Conservation (phyloP, 2,113 vertebrate species). For the Eublepharis macularius region DNA sequence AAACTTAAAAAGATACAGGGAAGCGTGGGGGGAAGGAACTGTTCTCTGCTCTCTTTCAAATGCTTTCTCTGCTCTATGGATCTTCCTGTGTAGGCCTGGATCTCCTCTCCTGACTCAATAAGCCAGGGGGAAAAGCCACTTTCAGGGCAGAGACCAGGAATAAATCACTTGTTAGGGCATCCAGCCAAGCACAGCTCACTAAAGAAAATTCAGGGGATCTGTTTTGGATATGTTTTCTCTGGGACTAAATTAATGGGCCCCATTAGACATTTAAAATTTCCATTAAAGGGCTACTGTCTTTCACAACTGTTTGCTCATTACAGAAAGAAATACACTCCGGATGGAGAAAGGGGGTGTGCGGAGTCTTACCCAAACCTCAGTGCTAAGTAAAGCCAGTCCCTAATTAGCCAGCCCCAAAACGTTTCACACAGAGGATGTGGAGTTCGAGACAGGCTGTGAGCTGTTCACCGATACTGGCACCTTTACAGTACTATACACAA, state of each 20-base stretch:
- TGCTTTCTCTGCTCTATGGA: not conserved
- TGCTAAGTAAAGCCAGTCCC: not conserved
- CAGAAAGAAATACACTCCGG: not conserved
- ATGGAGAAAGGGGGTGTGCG: not conserved
- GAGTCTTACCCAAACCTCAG: conserved; percentile 12
- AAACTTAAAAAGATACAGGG: conserved; percentile 26
- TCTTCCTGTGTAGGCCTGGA: not conserved
- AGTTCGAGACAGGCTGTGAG: conserved; percentile 14
- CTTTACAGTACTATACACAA: conserved; percentile 5
- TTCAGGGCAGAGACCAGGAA: not conserved
- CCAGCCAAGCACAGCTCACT: not conserved
- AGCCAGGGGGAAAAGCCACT: not conserved
- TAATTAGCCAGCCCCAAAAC: conserved; percentile 32
- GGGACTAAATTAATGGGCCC: not conserved
- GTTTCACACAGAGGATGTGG: not conserved
- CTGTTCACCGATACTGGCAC: conserved; percentile 33
- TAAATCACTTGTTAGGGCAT: conserved; percentile 24
- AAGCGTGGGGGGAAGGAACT: conserved; percentile 32
- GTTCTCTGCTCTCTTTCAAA: conserved; percentile 32
- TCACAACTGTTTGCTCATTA: not conserved
- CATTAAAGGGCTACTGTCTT: conserved; percentile 20
- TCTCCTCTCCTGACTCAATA: not conserved
- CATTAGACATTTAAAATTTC: not conserved
- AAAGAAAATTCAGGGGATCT: not conserved
- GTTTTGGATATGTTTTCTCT: not conserved